Evolutionary conservation across 2,797 vertebrate genomes (phyloP), one percentile per base, ranked within the genome.

Genomic region (Halcyon badia): DNA sequence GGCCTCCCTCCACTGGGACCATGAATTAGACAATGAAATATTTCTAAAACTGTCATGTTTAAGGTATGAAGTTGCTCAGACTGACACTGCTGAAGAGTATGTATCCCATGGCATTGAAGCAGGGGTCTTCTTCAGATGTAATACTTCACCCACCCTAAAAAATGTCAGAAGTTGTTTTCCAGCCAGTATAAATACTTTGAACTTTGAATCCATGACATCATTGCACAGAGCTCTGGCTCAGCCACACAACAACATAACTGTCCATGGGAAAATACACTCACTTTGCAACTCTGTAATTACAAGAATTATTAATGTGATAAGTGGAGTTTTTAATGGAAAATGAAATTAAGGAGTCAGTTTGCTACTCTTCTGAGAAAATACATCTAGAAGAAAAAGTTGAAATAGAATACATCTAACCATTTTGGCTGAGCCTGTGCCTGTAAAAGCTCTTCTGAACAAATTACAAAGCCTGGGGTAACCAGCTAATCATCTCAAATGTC

Each of bases 401-500:
- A 90, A 58, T 75, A 31, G 30, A 72, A 46, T 81, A 87, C 84
- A 89, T 31, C 65, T 87, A 33, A 72, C 11, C 37, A 24, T 65
- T 78, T 71, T 72, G 60, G 54, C 76, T 79, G n/a, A 64, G 33
- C 20, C 78, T 91, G 69, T 52, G 10, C 11, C 39, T 77, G 25
- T 49, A 77, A 94, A 87, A 94, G 9, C 26, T 78, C 35, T 86
- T 91, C 64, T 90, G 62, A 89, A 90, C 42, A 88, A 85, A 57
- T 33, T 12, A 48, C 2, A 5, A 89, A 80, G 46, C 78, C 44
- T 54, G 48, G 72, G 58, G 72, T 89, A 83, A 85, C 92, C 68
- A 83, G 66, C 26, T 79, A 78, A 94, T 33, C 1, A 39, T 51
- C 87, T 60, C 25, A 95, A 88, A 81, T 78, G 75, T 95, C 83